phyloP scores from a whole-genome alignment of 2,888 invertebrate genomes.

The Thyatira batis region DNA sequence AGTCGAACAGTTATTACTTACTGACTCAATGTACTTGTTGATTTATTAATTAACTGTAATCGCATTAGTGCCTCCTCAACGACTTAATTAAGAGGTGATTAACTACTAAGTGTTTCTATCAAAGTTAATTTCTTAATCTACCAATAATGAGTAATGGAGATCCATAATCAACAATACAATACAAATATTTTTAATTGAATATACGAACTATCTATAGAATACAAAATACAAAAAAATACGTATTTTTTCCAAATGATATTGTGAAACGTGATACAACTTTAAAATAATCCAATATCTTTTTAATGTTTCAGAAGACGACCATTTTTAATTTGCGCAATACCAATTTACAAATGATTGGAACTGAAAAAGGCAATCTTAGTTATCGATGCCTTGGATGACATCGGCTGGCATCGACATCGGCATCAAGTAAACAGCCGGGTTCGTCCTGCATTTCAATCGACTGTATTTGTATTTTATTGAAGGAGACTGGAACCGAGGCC shows the following conservation, averaged over 20 bases:
- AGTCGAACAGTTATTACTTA: conserved; percentile 33
- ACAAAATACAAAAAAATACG: too few species aligned
- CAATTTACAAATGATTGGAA: conserved; percentile 70
- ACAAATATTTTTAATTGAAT: too few species aligned
- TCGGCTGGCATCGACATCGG: conserved; percentile 31
- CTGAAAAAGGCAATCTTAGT: conserved; percentile 77
- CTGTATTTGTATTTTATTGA: conserved; percentile 78
- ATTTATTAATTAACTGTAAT: conserved; percentile 58
- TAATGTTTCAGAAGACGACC: conserved; percentile 14
- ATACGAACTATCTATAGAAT: too few species aligned
- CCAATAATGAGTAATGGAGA: background rate
- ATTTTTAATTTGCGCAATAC: conserved; percentile 63
- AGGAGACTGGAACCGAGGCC: conserved; percentile 53
- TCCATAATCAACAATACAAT: too few species aligned
- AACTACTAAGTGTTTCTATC: conserved; percentile 25
- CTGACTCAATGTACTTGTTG: conserved; percentile 35
- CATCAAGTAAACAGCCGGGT: conserved; percentile 70
- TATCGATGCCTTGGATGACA: conserved; percentile 62
- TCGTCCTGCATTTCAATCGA: conserved; percentile 79
- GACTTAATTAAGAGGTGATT: conserved; percentile 46
- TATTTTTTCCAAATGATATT: background rate
- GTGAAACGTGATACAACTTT: background rate
- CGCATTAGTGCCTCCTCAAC: conserved; percentile 44
- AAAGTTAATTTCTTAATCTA: background rate
- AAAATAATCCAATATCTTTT: background rate